Percentiles rank a stretch among this genome's conserved stretches.
Evolutionary conservation across 2,797 vertebrate genomes (phyloP).

Genomic region (Pangasius sanitwongsei): DNA sequence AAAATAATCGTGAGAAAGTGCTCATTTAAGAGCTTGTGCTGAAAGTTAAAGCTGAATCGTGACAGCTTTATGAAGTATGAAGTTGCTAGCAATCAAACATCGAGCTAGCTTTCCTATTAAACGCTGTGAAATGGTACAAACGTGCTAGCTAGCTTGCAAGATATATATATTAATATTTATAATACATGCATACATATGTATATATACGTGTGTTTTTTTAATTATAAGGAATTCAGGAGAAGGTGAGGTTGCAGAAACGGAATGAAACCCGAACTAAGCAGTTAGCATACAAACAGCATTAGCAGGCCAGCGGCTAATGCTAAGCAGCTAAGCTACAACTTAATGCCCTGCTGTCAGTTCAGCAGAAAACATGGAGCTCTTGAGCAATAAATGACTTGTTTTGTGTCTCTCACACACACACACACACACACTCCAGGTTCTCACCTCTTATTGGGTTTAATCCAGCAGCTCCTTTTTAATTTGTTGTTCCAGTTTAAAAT

Average conservation of each 20-base stretch:
- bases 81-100: neutral
- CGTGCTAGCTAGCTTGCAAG: neutral
- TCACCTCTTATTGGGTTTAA: neutral
- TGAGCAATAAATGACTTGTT: neutral
- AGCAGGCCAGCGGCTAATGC: conserved; percentile 8
- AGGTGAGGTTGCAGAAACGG: neutral
- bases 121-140: neutral
- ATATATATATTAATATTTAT: neutral
- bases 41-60: neutral
- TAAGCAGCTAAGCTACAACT: neutral
- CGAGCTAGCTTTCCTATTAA: neutral
- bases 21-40: no score
- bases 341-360: neutral
- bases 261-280: neutral
- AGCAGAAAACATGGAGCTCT: neutral
- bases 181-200: no score
- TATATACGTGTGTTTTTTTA: no score
- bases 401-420: neutral
- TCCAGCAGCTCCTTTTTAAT: neutral
- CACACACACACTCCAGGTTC: neutral
- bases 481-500: neutral
- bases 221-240: neutral
- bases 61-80: neutral
- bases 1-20: neutral
- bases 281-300: neutral